These are phyloP conservation scores for Ptyas mucosa DNA, from an alignment of 2,113 vertebrate species.

Conservation along the genomic window DNA sequence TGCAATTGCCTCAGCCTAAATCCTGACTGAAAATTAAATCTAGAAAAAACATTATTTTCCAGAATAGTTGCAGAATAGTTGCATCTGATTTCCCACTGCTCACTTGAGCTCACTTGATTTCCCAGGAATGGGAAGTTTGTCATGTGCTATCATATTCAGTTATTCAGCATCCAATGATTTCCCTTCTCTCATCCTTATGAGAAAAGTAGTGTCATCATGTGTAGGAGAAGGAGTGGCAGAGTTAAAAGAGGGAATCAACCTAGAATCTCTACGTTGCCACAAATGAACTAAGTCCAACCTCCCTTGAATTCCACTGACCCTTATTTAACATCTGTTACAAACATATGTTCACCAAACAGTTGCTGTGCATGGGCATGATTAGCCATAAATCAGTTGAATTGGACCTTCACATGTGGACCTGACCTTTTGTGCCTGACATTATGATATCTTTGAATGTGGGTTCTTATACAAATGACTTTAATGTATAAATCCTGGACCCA, in stretches of 20 bases:
- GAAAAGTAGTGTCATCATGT: not conserved
- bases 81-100: not conserved
- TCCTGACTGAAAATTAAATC: not conserved
- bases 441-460: not conserved
- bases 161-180: not conserved
- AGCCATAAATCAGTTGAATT: not conserved
- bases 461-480: not conserved
- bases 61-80: not conserved
- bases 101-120: too few relatives aligned
- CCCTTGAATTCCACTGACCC: not conserved
- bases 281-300: not conserved
- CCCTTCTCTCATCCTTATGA: not conserved
- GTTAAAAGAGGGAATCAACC: not conserved
- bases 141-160: not conserved
- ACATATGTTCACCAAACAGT: not conserved
- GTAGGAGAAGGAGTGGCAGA: not conserved
- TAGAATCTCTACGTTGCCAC: not conserved
- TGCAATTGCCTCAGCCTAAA: not conserved
- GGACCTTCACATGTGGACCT: not conserved
- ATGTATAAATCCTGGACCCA: not conserved
- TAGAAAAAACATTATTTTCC: not conserved
- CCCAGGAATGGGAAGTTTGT: not conserved
- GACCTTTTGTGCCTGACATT: not conserved
- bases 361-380: not conserved
- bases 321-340: not conserved